Conservation (phyloP, 1,140 invertebrate genomes). For the Monochamus saltuarius region DNA sequence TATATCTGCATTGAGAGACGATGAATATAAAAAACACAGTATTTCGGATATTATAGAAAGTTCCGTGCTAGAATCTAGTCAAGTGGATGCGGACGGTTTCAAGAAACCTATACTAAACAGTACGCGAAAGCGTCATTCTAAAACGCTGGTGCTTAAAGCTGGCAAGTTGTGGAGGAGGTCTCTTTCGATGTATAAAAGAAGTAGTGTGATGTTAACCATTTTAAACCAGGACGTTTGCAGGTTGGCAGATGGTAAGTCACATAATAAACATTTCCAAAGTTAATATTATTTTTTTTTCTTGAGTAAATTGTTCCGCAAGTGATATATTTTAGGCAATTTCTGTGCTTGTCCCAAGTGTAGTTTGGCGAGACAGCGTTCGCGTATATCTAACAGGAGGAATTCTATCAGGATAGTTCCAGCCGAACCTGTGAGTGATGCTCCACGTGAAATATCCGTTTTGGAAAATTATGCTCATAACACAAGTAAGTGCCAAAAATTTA, state of each 20-base stretch:
- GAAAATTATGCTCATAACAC: conserved; percentile 5
- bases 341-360: neutral
- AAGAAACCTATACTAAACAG: neutral
- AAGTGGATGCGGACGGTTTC: neutral
- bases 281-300: too few relatives aligned
- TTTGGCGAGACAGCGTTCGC: neutral
- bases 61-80: conserved; percentile 7
- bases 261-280: conserved; percentile 1
- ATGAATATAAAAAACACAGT: too few relatives aligned
- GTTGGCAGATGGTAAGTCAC: neutral
- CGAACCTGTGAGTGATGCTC: neutral
- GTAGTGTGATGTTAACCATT: neutral
- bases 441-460: neutral
- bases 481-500: conserved; percentile 5
- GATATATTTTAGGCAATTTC: neutral
- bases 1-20: too few relatives aligned
- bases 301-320: too few relatives aligned
- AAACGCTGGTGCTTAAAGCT: conserved; percentile 17
- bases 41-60: conserved; percentile 18
- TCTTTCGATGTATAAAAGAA: conserved; percentile 20
- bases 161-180: conserved; percentile 30
- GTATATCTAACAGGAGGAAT: conserved; percentile 6
- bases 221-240: neutral
- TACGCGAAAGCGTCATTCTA: neutral
- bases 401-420: conserved; percentile 12